A percentile compares a stretch with the other conserved stretches of the same genome.
phyloP scores from a whole-genome alignment of 1,140 invertebrate genomes.

The Drosophila nikananu region DNA sequence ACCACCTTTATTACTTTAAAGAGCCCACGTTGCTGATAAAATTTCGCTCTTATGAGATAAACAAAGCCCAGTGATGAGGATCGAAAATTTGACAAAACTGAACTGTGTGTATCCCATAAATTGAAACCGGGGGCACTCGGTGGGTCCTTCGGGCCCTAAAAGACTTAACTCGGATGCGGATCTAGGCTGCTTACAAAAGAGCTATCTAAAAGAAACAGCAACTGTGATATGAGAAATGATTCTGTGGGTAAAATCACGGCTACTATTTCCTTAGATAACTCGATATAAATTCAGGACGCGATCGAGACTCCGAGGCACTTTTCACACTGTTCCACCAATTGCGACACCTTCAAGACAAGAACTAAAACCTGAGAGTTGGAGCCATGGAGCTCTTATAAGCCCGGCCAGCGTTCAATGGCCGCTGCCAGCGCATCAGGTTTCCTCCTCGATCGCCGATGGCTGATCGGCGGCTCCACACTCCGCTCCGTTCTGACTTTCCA shows the following conservation, averaged over 20 bases:
- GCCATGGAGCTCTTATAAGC: slow-evolving; percentile 73
- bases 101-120: slow-evolving; percentile 86
- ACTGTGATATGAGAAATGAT: slow-evolving; percentile 82
- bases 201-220: slow-evolving; percentile 85
- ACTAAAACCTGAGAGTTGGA: slow-evolving; percentile 71
- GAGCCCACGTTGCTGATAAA: slow-evolving; percentile 20
- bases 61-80: slow-evolving; percentile 88
- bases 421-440: slow-evolving; percentile 78
- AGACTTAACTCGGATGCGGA: neutral
- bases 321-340: slow-evolving; percentile 6
- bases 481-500: slow-evolving; percentile 38
- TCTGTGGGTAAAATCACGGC: slow-evolving; percentile 80
- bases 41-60: slow-evolving; percentile 86
- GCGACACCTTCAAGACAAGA: slow-evolving; percentile 46
- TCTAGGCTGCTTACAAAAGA: slow-evolving; percentile 84
- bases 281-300: slow-evolving; percentile 73
- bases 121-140: slow-evolving; percentile 55
- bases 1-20: neutral
- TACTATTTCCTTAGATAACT: slow-evolving; percentile 86
- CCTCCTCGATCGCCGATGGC: slow-evolving; percentile 48
- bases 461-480: slow-evolving; percentile 34
- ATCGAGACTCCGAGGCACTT: slow-evolving; percentile 13
- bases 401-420: slow-evolving; percentile 67
- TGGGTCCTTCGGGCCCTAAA: neutral
- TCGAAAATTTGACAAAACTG: slow-evolving; percentile 85